Evolutionary conservation across 1,140 invertebrate genomes (phyloP), one percentile per base, ranked within the genome.

Genomic region (Neoseiulus cucumeris): DNA sequence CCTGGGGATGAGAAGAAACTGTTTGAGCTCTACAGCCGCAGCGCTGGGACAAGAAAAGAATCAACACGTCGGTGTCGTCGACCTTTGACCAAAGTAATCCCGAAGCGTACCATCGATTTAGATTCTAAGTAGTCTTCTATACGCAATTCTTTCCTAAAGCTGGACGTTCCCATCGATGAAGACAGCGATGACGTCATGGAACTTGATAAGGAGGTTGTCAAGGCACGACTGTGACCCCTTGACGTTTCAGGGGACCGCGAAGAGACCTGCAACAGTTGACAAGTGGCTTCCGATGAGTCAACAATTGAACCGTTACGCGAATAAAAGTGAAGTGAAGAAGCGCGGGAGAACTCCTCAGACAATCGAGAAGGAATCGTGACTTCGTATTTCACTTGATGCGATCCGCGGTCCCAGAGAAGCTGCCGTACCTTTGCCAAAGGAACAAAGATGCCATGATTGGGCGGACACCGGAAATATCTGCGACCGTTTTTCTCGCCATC

Each of bases 401-500:
- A n/a, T n/a, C n/a, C n/a, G n/a, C n/a, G n/a, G n/a, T n/a, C 45
- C 18, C 5, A 47, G 5, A 7, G 7, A 14, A 4, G 45, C 28
- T 47, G 14, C 18, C 14, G 45, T 29, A 79, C 77, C 71, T 79
- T 79, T 12, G 67, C 64, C n/a, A 76, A 66, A 12, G 79, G 79
- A n/a, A 76, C 76, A 70, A 82, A 76, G 42, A 81, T 73, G 18
- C 80, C 80, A 67, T 75, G 73, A 28, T 73, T 72, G 4, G 73
- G 71, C 33, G 22, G n/a, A 33, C 80, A 82, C 12, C 68, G 69
- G 70, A 82, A 82, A 71, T 82, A 81, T 9, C 76, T 73, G 0
- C 78, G 72, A 7, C 82, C 82, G 22, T 80, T 76, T 6, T 83
- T 79, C 42, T 75, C 75, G 30, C 83, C 83, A 73, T 84, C 82